phyloP scores from a whole-genome alignment of 2,113 vertebrate species.

The Tupaia tana region DNA sequence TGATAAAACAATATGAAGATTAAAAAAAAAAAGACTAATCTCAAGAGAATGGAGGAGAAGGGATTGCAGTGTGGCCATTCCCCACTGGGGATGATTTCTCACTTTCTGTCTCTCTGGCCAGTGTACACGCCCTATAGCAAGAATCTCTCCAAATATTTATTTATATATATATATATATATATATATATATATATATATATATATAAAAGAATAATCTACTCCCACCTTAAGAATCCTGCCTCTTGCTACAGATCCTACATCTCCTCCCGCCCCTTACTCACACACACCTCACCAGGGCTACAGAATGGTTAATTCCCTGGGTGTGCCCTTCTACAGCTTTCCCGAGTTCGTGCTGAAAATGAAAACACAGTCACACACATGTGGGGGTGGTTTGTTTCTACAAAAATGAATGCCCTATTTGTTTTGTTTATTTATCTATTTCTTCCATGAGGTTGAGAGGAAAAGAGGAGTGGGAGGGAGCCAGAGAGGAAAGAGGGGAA shows the following conservation, averaged over 20 bases:
- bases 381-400: background rate
- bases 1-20: background rate
- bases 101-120: too few relatives aligned
- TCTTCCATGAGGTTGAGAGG: too few relatives aligned
- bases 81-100: too few relatives aligned
- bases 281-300: background rate
- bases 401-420: background rate
- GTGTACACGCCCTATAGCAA: too few relatives aligned
- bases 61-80: too few relatives aligned
- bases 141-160: too few relatives aligned
- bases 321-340: background rate
- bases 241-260: background rate
- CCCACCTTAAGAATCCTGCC: background rate
- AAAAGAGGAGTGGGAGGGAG: too few relatives aligned
- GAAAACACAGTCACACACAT: background rate
- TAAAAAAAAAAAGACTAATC: background rate
- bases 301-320: background rate
- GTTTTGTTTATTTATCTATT: too few relatives aligned
- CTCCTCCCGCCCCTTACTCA: background rate
- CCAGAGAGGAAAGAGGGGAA: too few relatives aligned
- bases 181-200: too few relatives aligned
- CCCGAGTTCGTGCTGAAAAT: background rate
- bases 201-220: background rate
- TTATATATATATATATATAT: too few relatives aligned
- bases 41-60: too few relatives aligned